phyloP scores from a whole-genome alignment of 2,888 invertebrate species.

The Cephalotes varians region DNA sequence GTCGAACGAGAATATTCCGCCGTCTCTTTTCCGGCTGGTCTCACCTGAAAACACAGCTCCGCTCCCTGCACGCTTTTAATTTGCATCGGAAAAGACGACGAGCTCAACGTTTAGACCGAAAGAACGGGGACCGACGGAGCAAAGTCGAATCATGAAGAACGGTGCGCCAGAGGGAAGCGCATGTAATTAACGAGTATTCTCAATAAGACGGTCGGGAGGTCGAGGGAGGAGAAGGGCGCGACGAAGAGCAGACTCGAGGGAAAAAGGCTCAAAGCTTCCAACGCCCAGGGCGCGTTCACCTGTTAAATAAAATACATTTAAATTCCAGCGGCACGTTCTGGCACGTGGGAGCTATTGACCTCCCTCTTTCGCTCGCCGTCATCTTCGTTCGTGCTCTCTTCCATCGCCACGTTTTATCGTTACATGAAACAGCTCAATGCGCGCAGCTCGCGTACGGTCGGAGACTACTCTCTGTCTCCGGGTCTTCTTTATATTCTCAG shows the following conservation, averaged over 20 bases:
- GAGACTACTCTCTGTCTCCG: constrained; percentile 57
- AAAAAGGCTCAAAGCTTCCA: constrained; percentile 71
- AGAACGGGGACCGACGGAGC: constrained; percentile 44
- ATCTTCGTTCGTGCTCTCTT: constrained; percentile 45
- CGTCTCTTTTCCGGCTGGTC: constrained; percentile 72
- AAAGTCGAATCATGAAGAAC: constrained; percentile 53
- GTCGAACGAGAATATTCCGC: constrained; percentile 62
- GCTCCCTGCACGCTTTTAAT: constrained; percentile 59
- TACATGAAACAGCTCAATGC: constrained; percentile 70
- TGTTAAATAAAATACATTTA: constrained; percentile 78
- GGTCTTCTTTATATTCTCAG: constrained; percentile 67
- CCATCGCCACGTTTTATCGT: constrained; percentile 35
- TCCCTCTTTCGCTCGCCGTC: constrained; percentile 48
- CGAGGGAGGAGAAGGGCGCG: constrained; percentile 52
- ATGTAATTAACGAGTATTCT: constrained; percentile 82
- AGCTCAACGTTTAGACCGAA: constrained; percentile 57
- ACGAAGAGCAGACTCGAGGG: constrained; percentile 57
- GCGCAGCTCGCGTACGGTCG: constrained; percentile 68
- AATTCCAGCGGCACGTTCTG: constrained; percentile 70
- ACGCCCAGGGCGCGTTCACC: constrained; percentile 70
- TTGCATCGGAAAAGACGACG: constrained; percentile 56
- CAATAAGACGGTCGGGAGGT: constrained; percentile 76
- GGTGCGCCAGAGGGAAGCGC: constrained; percentile 56
- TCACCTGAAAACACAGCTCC: constrained; percentile 71
- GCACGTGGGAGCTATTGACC: constrained; percentile 75